Conservation (phyloP, 2,888 invertebrate species). For the Macroteleia sp. region DNA sequence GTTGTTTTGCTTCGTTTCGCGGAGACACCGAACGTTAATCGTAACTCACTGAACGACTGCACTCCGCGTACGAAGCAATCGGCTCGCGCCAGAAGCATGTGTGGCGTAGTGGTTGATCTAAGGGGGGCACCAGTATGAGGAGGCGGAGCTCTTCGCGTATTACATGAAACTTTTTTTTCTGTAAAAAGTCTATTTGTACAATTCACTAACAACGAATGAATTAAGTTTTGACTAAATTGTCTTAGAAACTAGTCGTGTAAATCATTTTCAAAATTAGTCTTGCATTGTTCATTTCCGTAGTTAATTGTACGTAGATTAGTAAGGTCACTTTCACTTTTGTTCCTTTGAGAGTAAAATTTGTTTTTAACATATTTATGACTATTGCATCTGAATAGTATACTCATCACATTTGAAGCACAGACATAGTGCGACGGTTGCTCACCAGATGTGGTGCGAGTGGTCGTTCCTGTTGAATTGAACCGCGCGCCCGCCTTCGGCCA, state of each 20-base stretch:
- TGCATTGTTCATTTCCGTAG: not conserved
- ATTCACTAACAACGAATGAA: not conserved
- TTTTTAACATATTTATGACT: conserved; percentile 21
- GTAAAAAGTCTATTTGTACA: conserved; percentile 22
- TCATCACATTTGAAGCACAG: not conserved
- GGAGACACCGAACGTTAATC: conserved; percentile 76
- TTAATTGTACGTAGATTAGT: not conserved
- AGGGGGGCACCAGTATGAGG: conserved; percentile 75
- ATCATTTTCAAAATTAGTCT: not conserved
- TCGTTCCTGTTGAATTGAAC: conserved; percentile 80
- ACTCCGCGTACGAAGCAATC: no score
- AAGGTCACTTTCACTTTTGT: conserved; percentile 32
- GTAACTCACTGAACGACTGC: conserved; percentile 77
- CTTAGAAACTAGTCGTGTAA: conserved; percentile 1
- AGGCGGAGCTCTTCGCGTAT: conserved; percentile 81
- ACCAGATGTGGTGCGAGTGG: conserved; percentile 81
- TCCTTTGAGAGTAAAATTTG: not conserved
- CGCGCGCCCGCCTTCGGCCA: conserved; percentile 81
- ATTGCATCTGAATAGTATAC: not conserved
- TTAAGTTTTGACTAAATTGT: not conserved
- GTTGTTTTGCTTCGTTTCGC: conserved; percentile 75
- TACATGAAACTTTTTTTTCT: conserved; percentile 47
- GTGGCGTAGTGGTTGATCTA: conserved; percentile 77
- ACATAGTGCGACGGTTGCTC: conserved; percentile 75
- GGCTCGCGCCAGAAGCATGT: conserved; percentile 78